Evolutionary conservation across 1,140 invertebrate species (phyloP), one percentile per base, ranked within the genome.

Genomic region (Drosophila oshimai): DNA sequence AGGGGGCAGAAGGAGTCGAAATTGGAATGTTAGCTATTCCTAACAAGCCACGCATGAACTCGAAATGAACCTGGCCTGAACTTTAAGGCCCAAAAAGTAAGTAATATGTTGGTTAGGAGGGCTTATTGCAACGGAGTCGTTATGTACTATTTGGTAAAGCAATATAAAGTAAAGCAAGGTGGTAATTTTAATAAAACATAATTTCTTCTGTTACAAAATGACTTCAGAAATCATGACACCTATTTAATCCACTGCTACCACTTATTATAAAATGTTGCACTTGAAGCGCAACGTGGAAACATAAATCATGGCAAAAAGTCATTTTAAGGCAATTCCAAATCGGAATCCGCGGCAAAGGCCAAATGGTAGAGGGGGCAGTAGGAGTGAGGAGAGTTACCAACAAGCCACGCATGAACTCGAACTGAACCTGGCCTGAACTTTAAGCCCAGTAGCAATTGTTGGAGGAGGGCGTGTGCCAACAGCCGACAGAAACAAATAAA

Each of bases 271-370:
- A 68, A 44, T 69, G 28, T 49, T 80, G 76, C 72, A 80, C 77
- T 83, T 81, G 51, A 79, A 74, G 37, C 77, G 37, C 57, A 74
- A 78, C 67, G 45, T 51, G 31, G 29, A 76, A 55, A 53, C 79
- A 83, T 83, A 84, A 84, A 81, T 83, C 78, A 81, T 83, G 65
- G 73, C 53, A 61, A 71, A 68, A 75, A 71, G 64, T 44, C 31
- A 51, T 71, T 60, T 36, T 44, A 41, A 29, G 36, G 29, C 51
- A 33, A 49, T 24, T 39, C 53, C 36, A 36, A 70, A 55, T 70
- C 51, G 54, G 17, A 79, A 39, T 57, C 34, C 41, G 26, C 41
- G 22, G 10, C 36, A 55, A 69, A 69, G 61, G 61, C 58, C 58
- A 65, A 64, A n/a, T 62, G 29, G n/a, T 15, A 17, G 9, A 5